These are phyloP conservation scores for Bufotes viridis DNA, from an alignment of 2,797 vertebrate genomes.

Conservation along the genomic window DNA sequence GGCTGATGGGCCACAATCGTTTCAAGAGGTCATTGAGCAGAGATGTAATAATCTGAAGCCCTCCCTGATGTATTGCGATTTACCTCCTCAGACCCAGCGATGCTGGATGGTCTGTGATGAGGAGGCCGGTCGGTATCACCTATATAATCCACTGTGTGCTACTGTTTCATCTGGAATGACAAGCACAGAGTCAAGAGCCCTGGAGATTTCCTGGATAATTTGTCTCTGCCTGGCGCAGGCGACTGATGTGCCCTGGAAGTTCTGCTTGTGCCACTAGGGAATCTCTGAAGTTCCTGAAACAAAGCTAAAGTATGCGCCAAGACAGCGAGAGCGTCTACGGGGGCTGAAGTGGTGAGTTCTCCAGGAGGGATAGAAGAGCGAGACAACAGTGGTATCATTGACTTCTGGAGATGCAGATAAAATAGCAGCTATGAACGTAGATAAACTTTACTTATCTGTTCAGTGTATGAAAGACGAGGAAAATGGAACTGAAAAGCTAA, in stretches of 20 bases:
- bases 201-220: constrained; percentile 48
- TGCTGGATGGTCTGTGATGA: constrained; percentile 23
- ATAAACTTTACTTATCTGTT: constrained; percentile 1
- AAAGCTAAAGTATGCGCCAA: constrained; percentile 50
- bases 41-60: not conserved
- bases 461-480: not conserved
- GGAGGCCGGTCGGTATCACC: constrained; percentile 20
- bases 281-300: constrained; percentile 47
- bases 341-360: not conserved
- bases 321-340: not conserved
- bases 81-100: constrained; percentile 42
- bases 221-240: constrained; percentile 17
- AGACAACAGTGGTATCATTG: not conserved
- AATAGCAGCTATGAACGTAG: not conserved
- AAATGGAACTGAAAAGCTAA: not conserved
- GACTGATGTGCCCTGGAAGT: constrained; percentile 54
- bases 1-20: not conserved
- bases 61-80: not conserved
- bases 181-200: constrained; percentile 38
- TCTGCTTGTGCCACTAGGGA: constrained; percentile 38
- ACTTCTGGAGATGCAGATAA: constrained; percentile 10
- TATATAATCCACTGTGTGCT: constrained; percentile 18
- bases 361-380: constrained; percentile 11
- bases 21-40: not conserved
- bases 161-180: constrained; percentile 55